Base-by-base conservation (phyloP, 2,888 invertebrate species). In the Drosophila colorata region DNA sequence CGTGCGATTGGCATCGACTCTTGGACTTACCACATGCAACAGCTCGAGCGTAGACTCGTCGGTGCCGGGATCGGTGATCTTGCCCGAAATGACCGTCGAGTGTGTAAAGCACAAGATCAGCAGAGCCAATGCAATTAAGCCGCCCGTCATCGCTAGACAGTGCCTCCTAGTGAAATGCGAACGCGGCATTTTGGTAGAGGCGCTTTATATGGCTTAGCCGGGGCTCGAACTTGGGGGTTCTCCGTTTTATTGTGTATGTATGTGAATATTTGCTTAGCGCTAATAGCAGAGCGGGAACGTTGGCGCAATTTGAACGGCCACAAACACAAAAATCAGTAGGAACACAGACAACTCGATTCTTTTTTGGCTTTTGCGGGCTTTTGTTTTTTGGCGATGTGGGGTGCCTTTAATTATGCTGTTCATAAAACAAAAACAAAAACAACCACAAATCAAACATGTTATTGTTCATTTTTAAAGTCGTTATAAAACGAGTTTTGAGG, bases 1-100 rank as follows among this genome's bases (percentile, higher is more conserved):
- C 13, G 58, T 40, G 35, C 37, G 51, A 46, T 38, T 25, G 46
- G 31, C 16, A 31, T 43, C 52, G 74, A n/a, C 52, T 41, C 28
- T 43, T 16, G 35, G 38, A 89, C 91, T 92, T 87, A 91, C 91
- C 92, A 91, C 91, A 89, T 91, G 91, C 49, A 91, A 65, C 64
- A 91, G 80, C 72, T 91, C 89, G 53, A 91, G 80, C 41, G 91
- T 90, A 51, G 91, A 80, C 60, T 90, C 77, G 76, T 90, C 87
- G 43, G 78, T 74, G 49, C 69, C 81, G 41, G 77, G 80, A 69
- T 83, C 78, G 55, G 76, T 75, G 51, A 82, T 38, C 23, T 81
- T 77, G 37, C 69, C 82, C 49, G 91, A 85, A 28, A 83, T 76
- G 31, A 87, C 76, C 41, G 81, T 44, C 37, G 90, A 83, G 58